phyloP scores from a whole-genome alignment of 2,888 invertebrate genomes.

The Cheilosia vulpina region DNA sequence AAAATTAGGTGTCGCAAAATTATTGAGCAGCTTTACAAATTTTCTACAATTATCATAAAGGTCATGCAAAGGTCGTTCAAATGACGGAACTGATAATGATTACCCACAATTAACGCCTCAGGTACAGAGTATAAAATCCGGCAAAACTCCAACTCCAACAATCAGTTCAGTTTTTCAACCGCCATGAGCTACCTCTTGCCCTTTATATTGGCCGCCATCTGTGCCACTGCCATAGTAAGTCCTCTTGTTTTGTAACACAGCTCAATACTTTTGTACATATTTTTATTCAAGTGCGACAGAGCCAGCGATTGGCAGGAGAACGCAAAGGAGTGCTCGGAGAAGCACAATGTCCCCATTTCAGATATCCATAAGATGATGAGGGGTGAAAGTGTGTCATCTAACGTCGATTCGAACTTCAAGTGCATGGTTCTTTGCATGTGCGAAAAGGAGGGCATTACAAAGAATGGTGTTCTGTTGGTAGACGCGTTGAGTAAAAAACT shows the following conservation, averaged over 20 bases:
- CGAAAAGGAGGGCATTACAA: slow-evolving; percentile 79
- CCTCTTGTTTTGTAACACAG: neutral
- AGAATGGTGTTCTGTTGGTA: slow-evolving; percentile 78
- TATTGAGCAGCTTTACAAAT: slow-evolving; percentile 1
- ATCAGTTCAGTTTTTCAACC: no score
- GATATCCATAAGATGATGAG: slow-evolving; percentile 77
- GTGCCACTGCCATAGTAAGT: slow-evolving; percentile 25
- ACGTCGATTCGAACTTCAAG: slow-evolving; percentile 77
- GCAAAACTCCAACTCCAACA: no score
- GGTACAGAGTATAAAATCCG: no score
- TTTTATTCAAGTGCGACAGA: slow-evolving; percentile 14
- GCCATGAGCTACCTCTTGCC: no score
- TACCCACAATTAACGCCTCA: no score
- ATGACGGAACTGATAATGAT: no score
- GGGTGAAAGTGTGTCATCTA: slow-evolving; percentile 74
- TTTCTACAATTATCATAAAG: neutral
- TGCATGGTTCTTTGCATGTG: slow-evolving; percentile 80
- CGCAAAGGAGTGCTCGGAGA: slow-evolving; percentile 77
- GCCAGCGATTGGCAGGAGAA: slow-evolving; percentile 4
- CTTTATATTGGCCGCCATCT: no score
- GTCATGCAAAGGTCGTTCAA: slow-evolving; percentile 4
- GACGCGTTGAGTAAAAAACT: slow-evolving; percentile 76
- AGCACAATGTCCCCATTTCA: slow-evolving; percentile 74
- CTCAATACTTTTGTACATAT: neutral
- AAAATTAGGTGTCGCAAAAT: slow-evolving; percentile 13